phyloP scores from a whole-genome alignment of 1,140 invertebrate genomes.

The Ceratosolen solmsi region DNA sequence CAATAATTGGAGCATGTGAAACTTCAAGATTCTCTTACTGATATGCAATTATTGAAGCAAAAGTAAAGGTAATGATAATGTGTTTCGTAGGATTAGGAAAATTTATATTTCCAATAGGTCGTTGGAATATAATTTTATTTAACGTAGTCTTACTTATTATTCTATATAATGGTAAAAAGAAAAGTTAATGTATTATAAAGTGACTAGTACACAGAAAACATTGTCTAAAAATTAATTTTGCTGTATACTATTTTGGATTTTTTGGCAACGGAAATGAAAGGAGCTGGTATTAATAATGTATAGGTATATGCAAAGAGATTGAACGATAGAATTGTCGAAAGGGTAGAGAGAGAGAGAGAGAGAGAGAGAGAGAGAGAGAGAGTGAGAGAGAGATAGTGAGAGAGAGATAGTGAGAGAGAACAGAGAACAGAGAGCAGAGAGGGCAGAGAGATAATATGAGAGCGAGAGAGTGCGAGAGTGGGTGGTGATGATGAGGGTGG shows the following conservation, averaged over 20 bases:
- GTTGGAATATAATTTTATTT: too few species aligned
- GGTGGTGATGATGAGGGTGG: not conserved
- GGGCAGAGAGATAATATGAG: not conserved
- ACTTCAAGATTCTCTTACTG: not conserved
- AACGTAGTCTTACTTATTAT: too few species aligned
- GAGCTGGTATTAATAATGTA: constrained; percentile 23
- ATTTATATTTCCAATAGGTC: not conserved
- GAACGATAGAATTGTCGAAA: too few species aligned
- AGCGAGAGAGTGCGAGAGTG: not conserved
- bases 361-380: not conserved
- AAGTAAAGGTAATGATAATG: not conserved
- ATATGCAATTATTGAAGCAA: not conserved
- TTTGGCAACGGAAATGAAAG: constrained; percentile 46
- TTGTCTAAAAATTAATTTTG: too few species aligned
- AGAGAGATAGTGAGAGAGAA: not conserved
- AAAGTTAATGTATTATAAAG: too few species aligned
- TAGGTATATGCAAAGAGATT: not conserved
- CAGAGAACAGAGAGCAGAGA: too few species aligned
- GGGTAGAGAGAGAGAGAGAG: not conserved
- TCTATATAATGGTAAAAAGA: too few species aligned
- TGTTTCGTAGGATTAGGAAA: not conserved
- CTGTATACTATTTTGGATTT: constrained; percentile 11
- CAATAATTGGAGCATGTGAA: not conserved
- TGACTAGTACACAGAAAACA: too few species aligned
- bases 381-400: not conserved